Evolutionary conservation across 1,140 invertebrate genomes (phyloP).

Genomic region (Hesperophylax magnus): DNA sequence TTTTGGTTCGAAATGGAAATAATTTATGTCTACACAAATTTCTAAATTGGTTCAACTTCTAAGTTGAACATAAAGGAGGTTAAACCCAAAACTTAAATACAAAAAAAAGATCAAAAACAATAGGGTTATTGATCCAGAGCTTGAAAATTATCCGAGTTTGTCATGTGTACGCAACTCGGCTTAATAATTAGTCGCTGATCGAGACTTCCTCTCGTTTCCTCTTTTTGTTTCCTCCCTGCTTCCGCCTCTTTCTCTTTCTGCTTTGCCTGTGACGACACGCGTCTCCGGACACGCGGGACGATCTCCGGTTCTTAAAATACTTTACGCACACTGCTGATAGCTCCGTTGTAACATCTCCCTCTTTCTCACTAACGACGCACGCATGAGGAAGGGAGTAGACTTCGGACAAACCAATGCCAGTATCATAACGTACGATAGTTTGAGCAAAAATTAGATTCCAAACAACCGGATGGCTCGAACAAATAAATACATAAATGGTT

Average conservation of each 20-base stretch:
- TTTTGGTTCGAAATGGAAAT: too few species aligned
- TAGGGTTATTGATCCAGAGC: neutral
- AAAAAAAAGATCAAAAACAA: too few species aligned
- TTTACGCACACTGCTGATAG: too few species aligned
- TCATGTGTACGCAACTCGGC: neutral
- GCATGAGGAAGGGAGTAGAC: too few species aligned
- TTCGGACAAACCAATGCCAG: too few species aligned
- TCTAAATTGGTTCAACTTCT: too few species aligned
- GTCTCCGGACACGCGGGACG: conserved; percentile 12
- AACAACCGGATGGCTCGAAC: neutral
- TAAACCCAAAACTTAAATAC: too few species aligned
- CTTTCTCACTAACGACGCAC: too few species aligned
- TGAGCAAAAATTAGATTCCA: neutral
- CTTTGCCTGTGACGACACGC: neutral
- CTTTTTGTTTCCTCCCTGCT: neutral
- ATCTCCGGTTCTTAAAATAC: conserved; percentile 26
- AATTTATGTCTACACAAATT: too few species aligned
- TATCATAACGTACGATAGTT: neutral
- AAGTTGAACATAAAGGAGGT: too few species aligned
- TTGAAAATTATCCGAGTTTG: neutral
- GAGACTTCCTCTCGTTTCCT: conserved; percentile 1
- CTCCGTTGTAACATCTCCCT: too few species aligned
- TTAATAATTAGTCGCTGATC: neutral
- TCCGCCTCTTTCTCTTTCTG: neutral
- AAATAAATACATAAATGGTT: neutral